These are phyloP conservation scores for Meleagris gallopavo DNA, from an alignment of 2,113 vertebrate genomes.

Conservation along the genomic window DNA sequence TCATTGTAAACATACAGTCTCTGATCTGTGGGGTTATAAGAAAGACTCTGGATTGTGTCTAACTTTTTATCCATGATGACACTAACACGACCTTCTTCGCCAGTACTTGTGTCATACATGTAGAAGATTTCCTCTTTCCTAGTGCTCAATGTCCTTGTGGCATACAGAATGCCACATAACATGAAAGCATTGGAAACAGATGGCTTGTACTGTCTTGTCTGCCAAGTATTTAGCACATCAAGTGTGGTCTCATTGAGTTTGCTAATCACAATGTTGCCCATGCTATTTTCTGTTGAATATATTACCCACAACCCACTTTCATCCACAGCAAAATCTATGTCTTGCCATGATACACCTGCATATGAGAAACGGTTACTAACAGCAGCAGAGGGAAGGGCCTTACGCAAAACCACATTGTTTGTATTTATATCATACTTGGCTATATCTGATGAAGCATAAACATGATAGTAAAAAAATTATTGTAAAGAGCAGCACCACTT, in stretches of 20 bases:
- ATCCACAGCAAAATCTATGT: constrained; percentile 91
- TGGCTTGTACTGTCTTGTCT: constrained; percentile 83
- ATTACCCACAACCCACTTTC: constrained; percentile 96
- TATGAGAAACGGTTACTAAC: constrained; percentile 90
- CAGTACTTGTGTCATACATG: constrained; percentile 85
- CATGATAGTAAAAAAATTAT: constrained; percentile 84
- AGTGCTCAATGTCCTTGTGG: constrained; percentile 79
- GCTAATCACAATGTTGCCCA: constrained; percentile 93
- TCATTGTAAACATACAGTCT: constrained; percentile 80
- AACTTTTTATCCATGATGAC: constrained; percentile 75
- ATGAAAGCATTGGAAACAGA: constrained; percentile 93
- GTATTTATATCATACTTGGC: constrained; percentile 72
- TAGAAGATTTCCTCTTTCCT: constrained; percentile 91
- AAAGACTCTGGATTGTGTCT: constrained; percentile 76
- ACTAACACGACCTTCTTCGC: constrained; percentile 58
- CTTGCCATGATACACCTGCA: constrained; percentile 87
- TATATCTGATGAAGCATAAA: constrained; percentile 50
- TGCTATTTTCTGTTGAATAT: constrained; percentile 91
- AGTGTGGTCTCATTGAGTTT: constrained; percentile 93
- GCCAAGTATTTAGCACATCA: constrained; percentile 89
- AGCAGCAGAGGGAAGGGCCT: constrained; percentile 78
- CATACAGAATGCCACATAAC: constrained; percentile 92
- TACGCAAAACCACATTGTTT: constrained; percentile 24
- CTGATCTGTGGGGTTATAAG: constrained; percentile 79
- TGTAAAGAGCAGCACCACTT: constrained; percentile 80